Evolutionary conservation across 2,888 invertebrate species (phyloP).

Genomic region (Microplitis deprimator): DNA sequence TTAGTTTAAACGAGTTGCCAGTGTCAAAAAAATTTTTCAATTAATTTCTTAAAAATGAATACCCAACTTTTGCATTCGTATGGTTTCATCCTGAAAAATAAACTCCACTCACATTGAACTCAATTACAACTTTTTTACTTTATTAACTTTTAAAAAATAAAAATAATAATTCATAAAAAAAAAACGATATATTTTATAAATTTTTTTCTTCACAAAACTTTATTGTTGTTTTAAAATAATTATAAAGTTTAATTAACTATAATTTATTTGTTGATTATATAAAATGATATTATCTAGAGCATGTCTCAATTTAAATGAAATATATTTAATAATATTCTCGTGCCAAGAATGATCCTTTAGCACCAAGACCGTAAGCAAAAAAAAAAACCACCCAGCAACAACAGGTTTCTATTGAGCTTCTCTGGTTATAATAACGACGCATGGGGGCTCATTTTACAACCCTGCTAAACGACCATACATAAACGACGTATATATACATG

Average conservation of each 20-base stretch:
- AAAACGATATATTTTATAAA: background rate
- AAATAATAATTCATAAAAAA: background rate
- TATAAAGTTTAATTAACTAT: background rate
- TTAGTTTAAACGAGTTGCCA: background rate
- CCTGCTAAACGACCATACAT: constrained; percentile 5
- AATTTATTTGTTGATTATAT: background rate
- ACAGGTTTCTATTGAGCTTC: constrained; percentile 51
- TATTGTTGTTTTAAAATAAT: background rate
- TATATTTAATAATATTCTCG: background rate
- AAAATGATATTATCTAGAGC: background rate
- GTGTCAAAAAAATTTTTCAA: constrained; percentile 2
- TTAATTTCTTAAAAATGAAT: background rate
- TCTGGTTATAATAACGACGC: constrained; percentile 46
- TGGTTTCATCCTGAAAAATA: background rate
- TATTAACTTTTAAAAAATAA: background rate
- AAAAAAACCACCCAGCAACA: constrained; percentile 34
- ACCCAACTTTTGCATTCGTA: background rate
- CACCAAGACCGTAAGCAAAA: constrained; percentile 36
- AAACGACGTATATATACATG: background rate
- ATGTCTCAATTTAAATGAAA: background rate
- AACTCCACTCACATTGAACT: background rate
- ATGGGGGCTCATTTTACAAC: constrained; percentile 46
- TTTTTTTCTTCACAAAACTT: background rate
- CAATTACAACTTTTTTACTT: constrained; percentile 1
- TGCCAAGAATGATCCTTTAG: constrained; percentile 15